Evolutionary conservation across 2,888 invertebrate genomes (phyloP).

Genomic region (Andrena minutula): DNA sequence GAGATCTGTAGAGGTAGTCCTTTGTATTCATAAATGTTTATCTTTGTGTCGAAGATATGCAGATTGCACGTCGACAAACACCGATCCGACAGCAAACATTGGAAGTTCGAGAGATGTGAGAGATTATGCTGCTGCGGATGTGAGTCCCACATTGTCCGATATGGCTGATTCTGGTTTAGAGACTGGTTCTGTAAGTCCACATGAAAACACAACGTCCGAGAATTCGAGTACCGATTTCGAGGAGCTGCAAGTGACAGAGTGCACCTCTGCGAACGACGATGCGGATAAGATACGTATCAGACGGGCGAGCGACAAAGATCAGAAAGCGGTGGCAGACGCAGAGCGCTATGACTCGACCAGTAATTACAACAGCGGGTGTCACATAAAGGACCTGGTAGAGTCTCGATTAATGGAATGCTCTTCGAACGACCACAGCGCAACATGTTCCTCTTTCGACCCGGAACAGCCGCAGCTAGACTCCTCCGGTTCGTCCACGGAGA

Average conservation of each 20-base stretch:
- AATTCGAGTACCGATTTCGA: slow-evolving; percentile 82
- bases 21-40: slow-evolving; percentile 19
- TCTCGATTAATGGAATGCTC: slow-evolving; percentile 51
- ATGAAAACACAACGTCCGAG: slow-evolving; percentile 83
- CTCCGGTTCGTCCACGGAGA: slow-evolving; percentile 73
- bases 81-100: slow-evolving; percentile 23
- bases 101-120: slow-evolving; percentile 48
- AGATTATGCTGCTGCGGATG: slow-evolving; percentile 67
- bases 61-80: slow-evolving; percentile 37
- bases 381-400: slow-evolving; percentile 52
- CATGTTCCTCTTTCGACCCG: slow-evolving; percentile 73
- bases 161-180: slow-evolving; percentile 85
- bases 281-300: slow-evolving; percentile 71
- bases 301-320: slow-evolving; percentile 56
- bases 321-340: slow-evolving; percentile 38
- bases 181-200: slow-evolving; percentile 84
- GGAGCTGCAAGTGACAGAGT: slow-evolving; percentile 77
- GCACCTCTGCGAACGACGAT: slow-evolving; percentile 81
- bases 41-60: slow-evolving; percentile 57
- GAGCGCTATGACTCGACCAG: slow-evolving; percentile 52
- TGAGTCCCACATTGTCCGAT: slow-evolving; percentile 78
- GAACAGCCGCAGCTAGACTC: slow-evolving; percentile 72
- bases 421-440: slow-evolving; percentile 65
- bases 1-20: background rate
- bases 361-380: slow-evolving; percentile 41